A percentile compares a stretch with the other conserved stretches of the same genome.
Evolutionary conservation across 1,140 invertebrate genomes (phyloP).

Genomic region (Pararge aegeria): DNA sequence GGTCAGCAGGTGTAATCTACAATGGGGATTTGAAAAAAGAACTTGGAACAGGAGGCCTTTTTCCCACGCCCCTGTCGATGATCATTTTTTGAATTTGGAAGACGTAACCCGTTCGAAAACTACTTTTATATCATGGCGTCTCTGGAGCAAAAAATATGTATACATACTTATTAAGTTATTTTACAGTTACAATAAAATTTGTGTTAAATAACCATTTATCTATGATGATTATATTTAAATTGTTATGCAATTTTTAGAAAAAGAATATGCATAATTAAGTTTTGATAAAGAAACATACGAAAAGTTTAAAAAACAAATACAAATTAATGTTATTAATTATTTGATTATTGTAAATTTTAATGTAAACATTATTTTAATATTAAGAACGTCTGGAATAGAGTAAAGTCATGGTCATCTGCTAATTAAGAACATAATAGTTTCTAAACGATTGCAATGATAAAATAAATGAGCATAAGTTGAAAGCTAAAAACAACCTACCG

Average conservation of each 20-base stretch:
- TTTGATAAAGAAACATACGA: no score
- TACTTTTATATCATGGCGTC: background rate
- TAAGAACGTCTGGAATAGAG: background rate
- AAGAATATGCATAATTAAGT: no score
- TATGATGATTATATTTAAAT: no score
- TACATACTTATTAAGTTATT: no score
- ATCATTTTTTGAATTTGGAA: constrained; percentile 51
- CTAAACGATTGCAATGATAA: constrained; percentile 28
- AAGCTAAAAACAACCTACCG: constrained; percentile 50
- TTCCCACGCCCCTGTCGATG: constrained; percentile 70
- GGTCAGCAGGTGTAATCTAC: constrained; percentile 75
- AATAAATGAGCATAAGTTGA: background rate
- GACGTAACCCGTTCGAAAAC: constrained; percentile 35
- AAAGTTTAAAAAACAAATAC: no score
- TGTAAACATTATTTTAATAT: no score
- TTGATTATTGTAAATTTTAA: no score
- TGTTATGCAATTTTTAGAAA: no score
- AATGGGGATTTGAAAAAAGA: constrained; percentile 71
- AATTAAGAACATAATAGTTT: background rate
- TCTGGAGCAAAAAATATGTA: constrained; percentile 2
- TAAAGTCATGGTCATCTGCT: background rate
- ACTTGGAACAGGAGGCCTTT: constrained; percentile 72
- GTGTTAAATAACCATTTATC: no score
- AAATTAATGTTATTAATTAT: no score
- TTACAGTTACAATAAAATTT: no score